Percentiles rank a stretch among this genome's conserved stretches.
phyloP scores from a whole-genome alignment of 2,113 vertebrate species.

The Larimichthys crocea region DNA sequence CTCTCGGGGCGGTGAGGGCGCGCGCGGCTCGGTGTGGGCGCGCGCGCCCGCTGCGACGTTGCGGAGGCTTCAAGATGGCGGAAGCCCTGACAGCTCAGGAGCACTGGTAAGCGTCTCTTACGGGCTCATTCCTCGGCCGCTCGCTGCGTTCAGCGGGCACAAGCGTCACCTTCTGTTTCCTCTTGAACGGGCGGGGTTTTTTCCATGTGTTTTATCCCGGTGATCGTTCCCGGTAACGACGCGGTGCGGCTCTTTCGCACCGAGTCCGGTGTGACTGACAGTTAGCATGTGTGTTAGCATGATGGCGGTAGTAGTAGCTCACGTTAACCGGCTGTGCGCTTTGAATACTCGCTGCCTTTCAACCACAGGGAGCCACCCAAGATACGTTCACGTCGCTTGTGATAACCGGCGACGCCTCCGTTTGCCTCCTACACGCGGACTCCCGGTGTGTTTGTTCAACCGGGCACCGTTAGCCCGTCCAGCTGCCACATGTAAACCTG shows the following conservation, averaged over 20 bases:
- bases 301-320: constrained; percentile 46
- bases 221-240: neutral
- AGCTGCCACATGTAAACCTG: constrained; percentile 75
- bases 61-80: constrained; percentile 89
- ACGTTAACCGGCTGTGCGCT: constrained; percentile 35
- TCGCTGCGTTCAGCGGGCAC: neutral
- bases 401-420: accelerated
- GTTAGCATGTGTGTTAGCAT: constrained; percentile 74
- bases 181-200: neutral
- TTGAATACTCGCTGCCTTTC: neutral
- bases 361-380: neutral
- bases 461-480: constrained; percentile 26
- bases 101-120: constrained; percentile 84
- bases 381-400: no score
- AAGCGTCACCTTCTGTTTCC: neutral
- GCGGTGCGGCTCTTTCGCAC: constrained; percentile 60
- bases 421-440: neutral
- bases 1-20: constrained; percentile 48
- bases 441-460: neutral
- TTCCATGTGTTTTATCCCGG: neutral
- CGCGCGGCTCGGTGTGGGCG: constrained; percentile 77
- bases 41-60: constrained; percentile 84
- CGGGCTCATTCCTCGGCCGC: neutral
- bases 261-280: constrained; percentile 77
- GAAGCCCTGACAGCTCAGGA: constrained; percentile 88